Evolutionary conservation across 2,113 vertebrate genomes (phyloP), one percentile per base, ranked within the genome.

Genomic region (Eulemur rufifrons): DNA sequence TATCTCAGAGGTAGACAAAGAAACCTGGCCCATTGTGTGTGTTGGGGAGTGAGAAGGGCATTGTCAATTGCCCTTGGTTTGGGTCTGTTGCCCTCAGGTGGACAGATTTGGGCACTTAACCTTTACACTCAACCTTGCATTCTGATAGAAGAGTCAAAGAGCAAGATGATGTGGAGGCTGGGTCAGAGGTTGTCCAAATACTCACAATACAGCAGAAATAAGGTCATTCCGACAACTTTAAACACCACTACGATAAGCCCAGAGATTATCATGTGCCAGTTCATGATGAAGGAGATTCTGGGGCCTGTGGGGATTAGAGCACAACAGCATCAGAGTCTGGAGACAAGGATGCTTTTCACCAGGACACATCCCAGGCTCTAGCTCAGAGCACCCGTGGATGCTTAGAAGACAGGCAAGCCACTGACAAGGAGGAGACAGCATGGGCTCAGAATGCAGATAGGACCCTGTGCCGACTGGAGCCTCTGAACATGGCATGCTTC

Each of bases 171-270:
- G 14, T 37, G 32, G 47, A 29, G 1, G 9, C 5, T 61, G 18
- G 9, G 25, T 25, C 42, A 81, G 83, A 56, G 15, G 7, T 64
- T 27, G 21, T 42, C 54, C 21, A 59, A 20, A 92, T 96, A 98
- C 97, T 98, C 82, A 98, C 97, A 89, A 8, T 98, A 87, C 77
- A 97, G 85, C 61, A 98, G 96, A 89, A 97, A 97, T 1, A 97
- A 61, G 42, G 95, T 97, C 86, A 90, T 90, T 54, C 97, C 96
- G 2, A 88, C 69, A 34, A 64, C 39, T 81, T 98, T 98, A 54
- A 97, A 56, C 13, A 85, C 63, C 68, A 97, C 90, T 42, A 96
- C 45, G 0, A 95, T 82, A 32, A 97, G 25, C 11, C 34, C 90
- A 4, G 96, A 97, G 85, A 97, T 94, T 12, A 94, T 77, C 96